Conservation (phyloP, 2,113 vertebrate genomes). For the Ceratotherium simum region DNA sequence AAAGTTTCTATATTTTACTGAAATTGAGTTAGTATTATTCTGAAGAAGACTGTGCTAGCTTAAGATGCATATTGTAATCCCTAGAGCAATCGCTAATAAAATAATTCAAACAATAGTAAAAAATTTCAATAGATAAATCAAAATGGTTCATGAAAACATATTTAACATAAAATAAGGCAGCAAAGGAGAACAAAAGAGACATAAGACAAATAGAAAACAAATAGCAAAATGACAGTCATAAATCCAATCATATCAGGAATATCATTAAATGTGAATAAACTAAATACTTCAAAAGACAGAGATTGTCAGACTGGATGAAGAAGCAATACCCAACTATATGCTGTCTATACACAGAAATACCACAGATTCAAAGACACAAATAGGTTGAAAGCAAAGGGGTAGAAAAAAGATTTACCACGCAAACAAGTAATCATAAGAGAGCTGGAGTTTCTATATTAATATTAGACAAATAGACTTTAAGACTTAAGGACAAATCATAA, state of each 20-base stretch:
- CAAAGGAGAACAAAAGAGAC: background rate
- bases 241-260: background rate
- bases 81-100: background rate
- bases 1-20: background rate
- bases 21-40: background rate
- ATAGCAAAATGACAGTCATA: background rate
- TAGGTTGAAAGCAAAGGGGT: background rate
- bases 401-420: background rate
- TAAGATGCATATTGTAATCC: slow-evolving; percentile 32
- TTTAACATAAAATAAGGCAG: background rate
- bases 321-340: background rate
- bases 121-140: background rate
- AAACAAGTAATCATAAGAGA: background rate
- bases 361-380: background rate
- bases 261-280: background rate
- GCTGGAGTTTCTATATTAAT: background rate
- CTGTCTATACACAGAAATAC: background rate
- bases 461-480: background rate
- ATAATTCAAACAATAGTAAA: background rate
- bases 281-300: background rate
- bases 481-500: background rate
- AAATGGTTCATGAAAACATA: background rate
- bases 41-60: background rate
- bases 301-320: background rate
- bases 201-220: background rate